phyloP scores from a whole-genome alignment of 2,888 invertebrate genomes.

The Platycnemis pennipes region DNA sequence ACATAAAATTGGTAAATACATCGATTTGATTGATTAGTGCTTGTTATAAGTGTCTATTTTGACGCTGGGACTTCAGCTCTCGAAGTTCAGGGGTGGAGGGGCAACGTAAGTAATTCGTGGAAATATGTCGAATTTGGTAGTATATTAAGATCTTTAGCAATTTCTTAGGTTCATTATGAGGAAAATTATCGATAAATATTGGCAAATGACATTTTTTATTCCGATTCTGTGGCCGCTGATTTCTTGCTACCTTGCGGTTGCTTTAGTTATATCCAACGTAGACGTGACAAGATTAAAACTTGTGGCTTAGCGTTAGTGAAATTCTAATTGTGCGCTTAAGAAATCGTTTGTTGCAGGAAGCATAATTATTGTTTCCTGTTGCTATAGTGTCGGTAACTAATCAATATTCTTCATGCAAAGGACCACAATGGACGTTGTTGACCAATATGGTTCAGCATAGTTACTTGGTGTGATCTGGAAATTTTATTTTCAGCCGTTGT shows the following conservation, averaged over 20 bases:
- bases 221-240: not conserved
- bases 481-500: constrained; percentile 13
- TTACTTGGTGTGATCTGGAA: not conserved
- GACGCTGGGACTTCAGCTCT: constrained; percentile 33
- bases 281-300: not conserved
- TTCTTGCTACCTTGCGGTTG: not conserved
- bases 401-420: constrained; percentile 27
- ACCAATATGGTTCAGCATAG: constrained; percentile 59
- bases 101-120: constrained; percentile 21
- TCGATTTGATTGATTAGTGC: not conserved
- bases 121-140: not conserved
- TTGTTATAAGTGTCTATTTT: not conserved
- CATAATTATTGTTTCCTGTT: not conserved
- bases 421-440: constrained; percentile 17
- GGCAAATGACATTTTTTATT: not conserved
- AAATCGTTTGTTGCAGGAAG: not conserved
- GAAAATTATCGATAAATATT: not conserved
- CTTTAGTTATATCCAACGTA: not conserved
- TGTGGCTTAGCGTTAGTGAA: not conserved
- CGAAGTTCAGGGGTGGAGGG: constrained; percentile 43
- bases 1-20: not conserved
- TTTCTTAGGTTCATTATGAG: not conserved
- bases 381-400: not conserved
- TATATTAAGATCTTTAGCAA: not conserved
- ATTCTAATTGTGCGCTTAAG: not conserved